Base-by-base conservation (phyloP, 2,113 vertebrate genomes). In the Python bivittatus region DNA sequence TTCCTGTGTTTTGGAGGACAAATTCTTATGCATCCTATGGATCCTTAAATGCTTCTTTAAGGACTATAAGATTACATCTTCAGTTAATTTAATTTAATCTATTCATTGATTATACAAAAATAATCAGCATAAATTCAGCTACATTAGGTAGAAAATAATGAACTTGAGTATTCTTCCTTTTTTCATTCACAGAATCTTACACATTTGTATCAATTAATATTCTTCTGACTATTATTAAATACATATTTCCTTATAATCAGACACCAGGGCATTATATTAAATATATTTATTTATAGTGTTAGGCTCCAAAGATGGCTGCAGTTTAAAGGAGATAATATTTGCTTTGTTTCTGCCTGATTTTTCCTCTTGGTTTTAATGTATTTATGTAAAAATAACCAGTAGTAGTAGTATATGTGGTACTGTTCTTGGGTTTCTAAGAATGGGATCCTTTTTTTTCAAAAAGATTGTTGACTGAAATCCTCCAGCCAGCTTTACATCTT, bases 271-370 rank as follows among this genome's bases (percentile, higher is more conserved):
- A 33, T 79, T 38, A 79, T 8, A 79, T 38, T 20, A n/a, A n/a
- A n/a, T n/a, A n/a, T 89, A 44, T 53, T 89, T 89, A 44, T 95
- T 88, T 93, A 79, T 85, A 56, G 15, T n/a, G 4, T 54, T 91
- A n/a, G 52, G 60, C 20, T 89, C 44, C 27, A 52, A 68, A 89
- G 60, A 17, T 33, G 15, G 15, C 8, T 29, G 52, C 12, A n/a
- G n/a, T 20, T n/a, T 25, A 44, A 23, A 88, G 38, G 42, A 15
- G 2, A n/a, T 9, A 4, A n/a, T 64, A 89, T 68, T n/a, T 48
- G 9, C 44, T 52, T 44, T 58, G 25, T 68, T 42, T 42, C 27
- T 60, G 42, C 12, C 12, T 25, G 23, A 8, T 7, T 48, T 89
- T 89, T 27, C 6, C 10, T 89, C 68, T 89, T 29, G 20, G 5